These are phyloP conservation scores for Tetragonula clypearis DNA, from an alignment of 1,140 invertebrate species.

Conservation along the genomic window DNA sequence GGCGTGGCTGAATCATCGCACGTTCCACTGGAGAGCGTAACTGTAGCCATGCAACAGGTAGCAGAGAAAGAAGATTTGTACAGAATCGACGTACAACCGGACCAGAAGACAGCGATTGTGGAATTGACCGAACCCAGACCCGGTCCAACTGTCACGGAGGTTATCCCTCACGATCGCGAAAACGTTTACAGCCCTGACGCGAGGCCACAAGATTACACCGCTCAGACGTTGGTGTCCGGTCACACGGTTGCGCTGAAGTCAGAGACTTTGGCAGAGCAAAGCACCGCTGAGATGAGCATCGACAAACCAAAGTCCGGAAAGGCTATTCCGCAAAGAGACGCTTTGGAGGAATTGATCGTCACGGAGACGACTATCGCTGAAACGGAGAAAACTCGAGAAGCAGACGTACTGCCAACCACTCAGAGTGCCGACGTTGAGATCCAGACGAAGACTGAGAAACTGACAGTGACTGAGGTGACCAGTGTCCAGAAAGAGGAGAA, in stretches of 20 bases:
- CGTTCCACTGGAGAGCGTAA: conserved; percentile 81
- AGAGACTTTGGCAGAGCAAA: conserved; percentile 81
- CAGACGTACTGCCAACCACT: conserved; percentile 70
- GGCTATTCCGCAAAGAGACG: conserved; percentile 81
- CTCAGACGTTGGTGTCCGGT: conserved; percentile 78
- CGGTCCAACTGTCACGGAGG: conserved; percentile 81
- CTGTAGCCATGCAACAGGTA: conserved; percentile 81
- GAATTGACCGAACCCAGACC: conserved; percentile 80
- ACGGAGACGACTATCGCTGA: conserved; percentile 83
- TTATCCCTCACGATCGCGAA: conserved; percentile 83
- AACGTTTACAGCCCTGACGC: conserved; percentile 73
- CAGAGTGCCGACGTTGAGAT: conserved; percentile 76
- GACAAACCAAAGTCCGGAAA: conserved; percentile 76
- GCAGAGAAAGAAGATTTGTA: conserved; percentile 84
- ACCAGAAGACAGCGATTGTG: conserved; percentile 80
- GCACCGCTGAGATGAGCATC: conserved; percentile 76
- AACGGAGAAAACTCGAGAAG: conserved; percentile 78
- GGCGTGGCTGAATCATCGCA: conserved; percentile 80
- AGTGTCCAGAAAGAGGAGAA: conserved; percentile 71
- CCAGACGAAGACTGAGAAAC: conserved; percentile 65
- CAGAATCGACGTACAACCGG: conserved; percentile 77
- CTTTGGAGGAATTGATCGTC: conserved; percentile 82
- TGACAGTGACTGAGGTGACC: conserved; percentile 71
- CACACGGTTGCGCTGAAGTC: conserved; percentile 81
- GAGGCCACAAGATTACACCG: conserved; percentile 75